Evolutionary conservation across 2,888 invertebrate genomes (phyloP), one percentile per base, ranked within the genome.

Genomic region (Neoitamus cyanurus): DNA sequence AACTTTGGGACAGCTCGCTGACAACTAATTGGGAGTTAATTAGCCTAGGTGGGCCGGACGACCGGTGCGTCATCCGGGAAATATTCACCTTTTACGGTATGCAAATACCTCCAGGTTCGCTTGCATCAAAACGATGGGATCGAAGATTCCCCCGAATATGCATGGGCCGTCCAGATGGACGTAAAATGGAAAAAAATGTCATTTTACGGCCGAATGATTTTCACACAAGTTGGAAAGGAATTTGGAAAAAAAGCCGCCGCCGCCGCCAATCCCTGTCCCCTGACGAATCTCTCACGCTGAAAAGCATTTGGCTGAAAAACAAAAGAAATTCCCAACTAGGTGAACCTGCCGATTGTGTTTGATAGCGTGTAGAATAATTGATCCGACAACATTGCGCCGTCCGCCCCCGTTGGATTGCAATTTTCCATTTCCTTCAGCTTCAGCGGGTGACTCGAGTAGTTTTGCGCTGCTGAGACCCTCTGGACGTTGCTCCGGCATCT

Each of bases 301-400:
- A 80, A 80, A 37, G 30, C 37, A 73, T 28, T 13, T 15, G n/a
- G 80, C 15, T 48, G 13, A 58, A 80, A 80, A 80, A 80, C 36
- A 58, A 48, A 80, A 68, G 36, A 80, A 80, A 80, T 48, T 68
- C 68, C 20, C 34, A 25, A 68, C 34, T 68, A 34, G 80, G 80
- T 80, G 80, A 80, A 80, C 80, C 83, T 83, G 70, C 70, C 85
- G 84, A 82, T 84, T 85, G 85, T 87, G 87, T 85, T 87, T 87
- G 87, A 87, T 87, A 87, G 87, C 86, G 86, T 86, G 86, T 87
- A 85, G 84, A 84, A 86, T 86, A 87, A 87, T 87, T 86, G 84
- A 85, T 86, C 86, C 86, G 87, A 87, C 87, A 86, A 25, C 58
- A 7, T 80, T 77, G 5, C 11, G 31, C 34, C 58, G 15, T 28